Conservation (phyloP, 1,140 invertebrate genomes). For the Glossosoma conforme region DNA sequence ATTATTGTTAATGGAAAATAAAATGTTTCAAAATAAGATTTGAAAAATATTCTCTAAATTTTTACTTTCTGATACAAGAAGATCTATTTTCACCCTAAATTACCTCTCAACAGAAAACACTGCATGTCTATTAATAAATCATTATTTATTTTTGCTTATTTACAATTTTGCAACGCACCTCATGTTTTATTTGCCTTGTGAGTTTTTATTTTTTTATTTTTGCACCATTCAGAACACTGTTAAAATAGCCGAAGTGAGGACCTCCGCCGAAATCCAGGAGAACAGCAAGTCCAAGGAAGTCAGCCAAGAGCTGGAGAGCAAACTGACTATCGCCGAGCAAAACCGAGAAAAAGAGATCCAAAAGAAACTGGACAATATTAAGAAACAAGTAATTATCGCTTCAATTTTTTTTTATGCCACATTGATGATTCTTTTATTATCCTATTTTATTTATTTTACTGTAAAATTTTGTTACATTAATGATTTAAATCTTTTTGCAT, state of each 20-base stretch:
- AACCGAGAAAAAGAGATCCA: constrained; percentile 76
- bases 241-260: constrained; percentile 66
- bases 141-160: not conserved
- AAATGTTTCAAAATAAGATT: too few species aligned
- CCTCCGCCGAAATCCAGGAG: constrained; percentile 53
- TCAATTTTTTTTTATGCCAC: constrained; percentile 14
- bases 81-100: too few species aligned
- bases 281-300: constrained; percentile 61
- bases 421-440: too few species aligned
- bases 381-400: constrained; percentile 63
- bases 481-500: too few species aligned
- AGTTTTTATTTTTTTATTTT: constrained; percentile 1
- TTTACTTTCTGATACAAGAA: too few species aligned
- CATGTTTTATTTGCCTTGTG: not conserved
- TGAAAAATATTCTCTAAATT: too few species aligned
- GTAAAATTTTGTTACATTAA: too few species aligned
- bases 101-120: too few species aligned
- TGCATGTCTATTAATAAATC: too few species aligned
- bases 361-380: constrained; percentile 72
- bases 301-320: constrained; percentile 65
- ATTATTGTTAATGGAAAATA: too few species aligned
- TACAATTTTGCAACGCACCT: not conserved
- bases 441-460: too few species aligned
- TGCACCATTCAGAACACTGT: constrained; percentile 51
- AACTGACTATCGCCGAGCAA: constrained; percentile 66